Conservation (phyloP, 2,888 invertebrate species). For the Lasioglossum calceatum region DNA sequence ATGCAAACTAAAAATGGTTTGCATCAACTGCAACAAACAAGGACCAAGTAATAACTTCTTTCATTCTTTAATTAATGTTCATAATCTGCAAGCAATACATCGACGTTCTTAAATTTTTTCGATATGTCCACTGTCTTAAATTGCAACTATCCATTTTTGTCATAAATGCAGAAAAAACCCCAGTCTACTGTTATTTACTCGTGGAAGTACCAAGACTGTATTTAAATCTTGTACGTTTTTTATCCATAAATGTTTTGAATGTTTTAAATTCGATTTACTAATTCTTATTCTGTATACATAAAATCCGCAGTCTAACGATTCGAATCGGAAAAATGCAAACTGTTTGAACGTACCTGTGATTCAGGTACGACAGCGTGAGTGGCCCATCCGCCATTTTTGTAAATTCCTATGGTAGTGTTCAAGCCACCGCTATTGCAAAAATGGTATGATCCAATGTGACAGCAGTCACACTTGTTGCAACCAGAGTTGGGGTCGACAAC, state of each 20-base stretch:
- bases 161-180: too few relatives aligned
- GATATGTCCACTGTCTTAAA: too few relatives aligned
- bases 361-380: conserved; percentile 88
- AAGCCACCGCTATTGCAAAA: conserved; percentile 87
- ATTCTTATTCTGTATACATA: not conserved
- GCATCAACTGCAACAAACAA: too few relatives aligned
- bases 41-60: too few relatives aligned
- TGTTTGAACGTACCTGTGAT: conserved; percentile 84
- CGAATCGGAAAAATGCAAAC: not conserved
- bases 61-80: too few relatives aligned
- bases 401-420: conserved; percentile 88
- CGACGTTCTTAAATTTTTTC: too few relatives aligned
- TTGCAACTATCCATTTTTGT: too few relatives aligned
- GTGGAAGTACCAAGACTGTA: not conserved
- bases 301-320: not conserved
- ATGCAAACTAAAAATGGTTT: too few relatives aligned
- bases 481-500: conserved; percentile 89
- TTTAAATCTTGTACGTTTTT: not conserved
- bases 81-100: too few relatives aligned
- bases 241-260: not conserved
- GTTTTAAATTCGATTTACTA: not conserved
- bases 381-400: conserved; percentile 89
- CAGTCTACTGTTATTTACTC: not conserved
- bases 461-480: conserved; percentile 87
- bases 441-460: conserved; percentile 88